These are phyloP conservation scores for Leptinotarsa juncta DNA, from an alignment of 2,888 invertebrate species.

Conservation along the genomic window DNA sequence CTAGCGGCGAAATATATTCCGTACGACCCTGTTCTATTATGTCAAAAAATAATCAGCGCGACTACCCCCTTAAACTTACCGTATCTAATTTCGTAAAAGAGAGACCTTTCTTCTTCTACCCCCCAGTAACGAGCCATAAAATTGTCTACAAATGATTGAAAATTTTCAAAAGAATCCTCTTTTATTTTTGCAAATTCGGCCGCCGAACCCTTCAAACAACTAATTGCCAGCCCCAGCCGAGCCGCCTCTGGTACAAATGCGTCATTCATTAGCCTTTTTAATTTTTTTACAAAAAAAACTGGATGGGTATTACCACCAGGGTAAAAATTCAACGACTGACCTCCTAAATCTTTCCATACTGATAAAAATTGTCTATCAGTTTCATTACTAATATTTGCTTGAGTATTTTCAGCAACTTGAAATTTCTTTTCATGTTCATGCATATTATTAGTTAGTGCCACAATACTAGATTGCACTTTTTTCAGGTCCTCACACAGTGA, in stretches of 20 bases:
- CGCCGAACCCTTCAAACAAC: slow-evolving; percentile 27
- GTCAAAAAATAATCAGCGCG: slow-evolving; percentile 22
- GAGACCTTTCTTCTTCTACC: slow-evolving; percentile 14
- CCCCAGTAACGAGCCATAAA: slow-evolving; percentile 23
- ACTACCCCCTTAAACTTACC: slow-evolving; percentile 21
- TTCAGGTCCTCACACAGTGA: background rate
- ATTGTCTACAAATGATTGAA: slow-evolving; percentile 11
- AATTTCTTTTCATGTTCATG: slow-evolving; percentile 1
- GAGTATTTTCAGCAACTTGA: background rate
- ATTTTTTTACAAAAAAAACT: slow-evolving; percentile 18
- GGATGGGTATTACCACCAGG: slow-evolving; percentile 4
- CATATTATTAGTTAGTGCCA: background rate
- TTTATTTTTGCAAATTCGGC: slow-evolving; percentile 23
- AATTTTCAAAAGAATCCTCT: slow-evolving; percentile 8
- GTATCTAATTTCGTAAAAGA: slow-evolving; percentile 23
- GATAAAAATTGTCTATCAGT: background rate
- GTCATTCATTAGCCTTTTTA: slow-evolving; percentile 15
- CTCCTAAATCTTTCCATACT: background rate
- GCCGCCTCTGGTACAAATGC: slow-evolving; percentile 25
- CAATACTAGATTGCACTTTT: background rate
- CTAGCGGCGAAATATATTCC: slow-evolving; percentile 6
- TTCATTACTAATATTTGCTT: background rate
- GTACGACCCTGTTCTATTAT: slow-evolving; percentile 10
- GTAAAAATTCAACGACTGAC: background rate
- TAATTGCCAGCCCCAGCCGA: slow-evolving; percentile 20